Conservation (phyloP, 2,113 vertebrate genomes). For the Pipra filicauda region DNA sequence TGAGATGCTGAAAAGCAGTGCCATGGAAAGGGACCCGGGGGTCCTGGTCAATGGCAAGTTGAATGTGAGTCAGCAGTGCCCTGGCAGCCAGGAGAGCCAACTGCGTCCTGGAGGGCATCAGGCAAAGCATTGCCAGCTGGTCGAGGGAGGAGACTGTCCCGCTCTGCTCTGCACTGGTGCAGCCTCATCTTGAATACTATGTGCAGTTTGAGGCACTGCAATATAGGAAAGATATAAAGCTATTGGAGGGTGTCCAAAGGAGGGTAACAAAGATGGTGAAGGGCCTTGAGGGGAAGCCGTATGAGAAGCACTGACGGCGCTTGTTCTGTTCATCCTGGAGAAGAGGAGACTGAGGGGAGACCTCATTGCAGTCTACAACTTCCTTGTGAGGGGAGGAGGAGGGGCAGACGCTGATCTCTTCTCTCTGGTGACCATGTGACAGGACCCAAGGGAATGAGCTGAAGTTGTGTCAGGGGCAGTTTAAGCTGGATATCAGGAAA, state of each 20-base stretch:
- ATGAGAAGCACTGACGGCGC: accelerated
- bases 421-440: background rate
- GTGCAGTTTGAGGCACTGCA: background rate
- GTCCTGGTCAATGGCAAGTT: background rate
- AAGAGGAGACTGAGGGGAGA: background rate
- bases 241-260: background rate
- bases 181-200: accelerated
- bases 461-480: background rate
- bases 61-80: background rate
- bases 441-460: accelerated
- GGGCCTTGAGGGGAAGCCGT: background rate
- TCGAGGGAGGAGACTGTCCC: background rate
- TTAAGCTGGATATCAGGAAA: background rate
- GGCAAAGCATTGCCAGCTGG: accelerated
- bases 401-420: accelerated
- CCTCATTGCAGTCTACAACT: background rate
- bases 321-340: background rate
- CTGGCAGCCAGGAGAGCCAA: background rate
- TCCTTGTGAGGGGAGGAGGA: background rate
- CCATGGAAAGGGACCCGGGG: background rate
- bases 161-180: accelerated
- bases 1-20: background rate
- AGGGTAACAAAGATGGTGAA: accelerated
- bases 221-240: accelerated
- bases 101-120: background rate